A percentile compares a stretch with the other conserved stretches of the same genome.
phyloP scores from a whole-genome alignment of 2,113 vertebrate species.

The Sphyrna mokarran region DNA sequence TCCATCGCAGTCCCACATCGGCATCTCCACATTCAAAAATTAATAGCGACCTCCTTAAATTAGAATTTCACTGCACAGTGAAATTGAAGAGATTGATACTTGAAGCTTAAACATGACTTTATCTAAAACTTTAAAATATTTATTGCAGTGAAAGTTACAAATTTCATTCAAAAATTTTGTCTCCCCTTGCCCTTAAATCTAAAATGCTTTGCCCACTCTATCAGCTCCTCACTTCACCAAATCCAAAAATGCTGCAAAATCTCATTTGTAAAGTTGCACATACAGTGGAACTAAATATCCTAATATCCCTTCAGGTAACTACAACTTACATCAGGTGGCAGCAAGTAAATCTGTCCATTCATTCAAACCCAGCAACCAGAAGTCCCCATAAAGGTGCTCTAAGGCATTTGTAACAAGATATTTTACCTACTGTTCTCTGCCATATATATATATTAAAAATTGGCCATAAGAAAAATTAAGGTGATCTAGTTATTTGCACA shows the following conservation, averaged over 20 bases:
- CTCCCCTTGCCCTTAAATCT: not conserved
- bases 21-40: no score
- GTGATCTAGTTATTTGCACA: not conserved
- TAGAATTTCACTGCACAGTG: not conserved
- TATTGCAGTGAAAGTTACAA: not conserved
- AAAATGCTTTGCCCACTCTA: not conserved
- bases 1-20: no score
- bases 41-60: not conserved
- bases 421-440: not conserved
- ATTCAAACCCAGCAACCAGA: not conserved
- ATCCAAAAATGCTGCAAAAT: not conserved
- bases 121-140: not conserved
- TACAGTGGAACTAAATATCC: not conserved
- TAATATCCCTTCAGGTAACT: not conserved
- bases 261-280: not conserved
- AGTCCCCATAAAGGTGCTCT: not conserved
- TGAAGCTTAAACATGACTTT: not conserved
- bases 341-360: not conserved
- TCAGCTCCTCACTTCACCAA: not conserved
- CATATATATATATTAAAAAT: not conserved
- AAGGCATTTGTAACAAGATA: not conserved
- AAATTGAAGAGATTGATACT: not conserved
- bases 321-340: not conserved
- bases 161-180: not conserved
- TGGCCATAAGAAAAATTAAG: not conserved